Evolutionary conservation across 2,888 invertebrate genomes (phyloP), one percentile per base, ranked within the genome.

Genomic region (Thecocarcelia acutangulata): DNA sequence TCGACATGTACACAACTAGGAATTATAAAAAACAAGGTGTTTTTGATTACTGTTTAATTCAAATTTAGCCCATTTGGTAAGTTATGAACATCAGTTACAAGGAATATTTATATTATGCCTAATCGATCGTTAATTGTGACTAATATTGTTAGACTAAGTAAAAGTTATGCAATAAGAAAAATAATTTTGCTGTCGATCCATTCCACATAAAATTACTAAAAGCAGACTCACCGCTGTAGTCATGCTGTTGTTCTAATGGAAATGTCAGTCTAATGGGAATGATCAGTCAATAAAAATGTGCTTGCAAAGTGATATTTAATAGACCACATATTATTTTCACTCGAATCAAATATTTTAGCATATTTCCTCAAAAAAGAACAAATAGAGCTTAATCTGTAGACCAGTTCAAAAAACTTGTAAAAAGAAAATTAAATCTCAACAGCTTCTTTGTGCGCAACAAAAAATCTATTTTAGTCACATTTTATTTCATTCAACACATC

Each of bases 381-480:
- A 37, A 6, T 17, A 28, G 33, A 63, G 13, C 46, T 13, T 12
- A 59, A 46, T 11, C 61, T 46, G 1, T 40, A 24, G n/a, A 40
- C 11, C 19, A 24, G 52, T 33, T 63, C 50, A 50, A 21, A 19
- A 17, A 64, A 40, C 48, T 40, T 37, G 52, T 42, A 68, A 68
- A 54, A 54, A 11, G 19, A 5, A 52, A 61, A 37, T 61, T 44
- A 56, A 69, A 69, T 33, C 40, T 28, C 12, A 42, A 13, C 40
- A 56, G 11, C 33, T 46, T 17, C 15, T 21, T 15, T 19, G 46
- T 33, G 17, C 13, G 3, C 44, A 46, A 19, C 33, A 44, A 52
- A 44, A 52, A 44, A 44, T 63, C 61, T 52, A 52, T 54, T 44
- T 64, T 46, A 15, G 63, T 73, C 54, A 37, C 50, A 24, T 61